Base-by-base conservation (phyloP, 2,888 invertebrate genomes). In the Chymomyza amoena region DNA sequence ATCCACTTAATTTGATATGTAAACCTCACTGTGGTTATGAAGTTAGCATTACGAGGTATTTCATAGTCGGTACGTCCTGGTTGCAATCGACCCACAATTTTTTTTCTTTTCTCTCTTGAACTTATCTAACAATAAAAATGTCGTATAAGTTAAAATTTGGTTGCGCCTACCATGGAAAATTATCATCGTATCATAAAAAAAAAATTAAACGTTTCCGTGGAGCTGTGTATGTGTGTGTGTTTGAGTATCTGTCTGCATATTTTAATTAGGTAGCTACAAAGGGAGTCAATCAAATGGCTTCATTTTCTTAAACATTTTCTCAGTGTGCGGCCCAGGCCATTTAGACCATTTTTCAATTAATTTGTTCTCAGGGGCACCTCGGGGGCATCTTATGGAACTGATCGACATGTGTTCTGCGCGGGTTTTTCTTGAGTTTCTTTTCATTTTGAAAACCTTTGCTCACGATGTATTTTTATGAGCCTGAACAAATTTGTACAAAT, bases 401-500 rank as follows among this genome's bases (percentile, higher is more conserved):
- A 65, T 59, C 79, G 81, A 77, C 81, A 86, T 86, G 87, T 81
- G 81, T 86, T 83, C 28, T 13, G 50, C 57, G 32, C 25, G 64
- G 10, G 64, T 57, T 64, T 25, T 45, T 13, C 39, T 45, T 13
- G 39, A 45, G 59, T 25, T 59, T 59, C n/a, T 9, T n/a, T 28
- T 16, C 25, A 59, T 59, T 59, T 59, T 4, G 56, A 52, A 32
- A 63, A 20, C 68, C 70, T 57, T 50, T 52, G 50, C 60, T 28
- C 61, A 66, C 54, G 76, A 73, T 75, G 78, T 78, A 78, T 74
- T 88, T 83, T 84, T 84, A 84, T 84, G 82, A 72, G 88, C 80
- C 84, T 69, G 74, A 82, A 84, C 87, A 75, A 84, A 88, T 84
- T 88, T 72, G 82, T 76, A 87, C 82, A 84, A 84, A 84, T 88